Evolutionary conservation across 1,140 invertebrate genomes (phyloP), one percentile per base, ranked within the genome.

Genomic region (Zaprionus lachaisei): DNA sequence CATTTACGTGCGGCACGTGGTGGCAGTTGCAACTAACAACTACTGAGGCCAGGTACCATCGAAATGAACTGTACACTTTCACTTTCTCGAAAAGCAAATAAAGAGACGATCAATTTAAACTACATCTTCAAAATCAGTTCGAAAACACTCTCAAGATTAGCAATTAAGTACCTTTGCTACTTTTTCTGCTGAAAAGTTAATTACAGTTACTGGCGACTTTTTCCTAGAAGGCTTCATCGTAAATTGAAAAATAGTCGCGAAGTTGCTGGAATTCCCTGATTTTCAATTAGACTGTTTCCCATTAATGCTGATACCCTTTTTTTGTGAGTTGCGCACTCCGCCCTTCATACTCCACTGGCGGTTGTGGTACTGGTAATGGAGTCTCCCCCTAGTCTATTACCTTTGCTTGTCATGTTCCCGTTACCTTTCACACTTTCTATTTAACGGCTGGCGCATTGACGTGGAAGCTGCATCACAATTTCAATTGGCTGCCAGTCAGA

Each of bases 1-100:
- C 74, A 81, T 34, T 70, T 81, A 84, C 82, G 82, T 85, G 79
- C 55, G 65, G 66, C 82, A 85, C 81, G 69, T 71, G 74, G 63
- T 26, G 37, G 17, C 68, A 64, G 20, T 56, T 6, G 15, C 62
- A 58, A 37, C 62, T 38, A 17, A 66, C 56, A 62, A 28, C n/a
- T 60, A 44, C 20, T 17, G 31, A 26, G 17, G 31, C 71, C 68
- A 51, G 61, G 38, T 56, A 15, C 24, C 44, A 68, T 51, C 47
- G 17, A 51, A 51, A 5, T 54, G 31, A 49, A 31, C 22, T 26
- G 20, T 11, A 49, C 57, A 60, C 57, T 15, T 38, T 44, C 15
- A 44, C n/a, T 47, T 61, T 61, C 15, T 34, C 9, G 3, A 11
- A 49, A 17, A 22, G 47, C 20, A 24, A 24, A 12, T 49, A 1